phyloP scores from a whole-genome alignment of 2,113 vertebrate genomes.

The Oncorhynchus nerka region DNA sequence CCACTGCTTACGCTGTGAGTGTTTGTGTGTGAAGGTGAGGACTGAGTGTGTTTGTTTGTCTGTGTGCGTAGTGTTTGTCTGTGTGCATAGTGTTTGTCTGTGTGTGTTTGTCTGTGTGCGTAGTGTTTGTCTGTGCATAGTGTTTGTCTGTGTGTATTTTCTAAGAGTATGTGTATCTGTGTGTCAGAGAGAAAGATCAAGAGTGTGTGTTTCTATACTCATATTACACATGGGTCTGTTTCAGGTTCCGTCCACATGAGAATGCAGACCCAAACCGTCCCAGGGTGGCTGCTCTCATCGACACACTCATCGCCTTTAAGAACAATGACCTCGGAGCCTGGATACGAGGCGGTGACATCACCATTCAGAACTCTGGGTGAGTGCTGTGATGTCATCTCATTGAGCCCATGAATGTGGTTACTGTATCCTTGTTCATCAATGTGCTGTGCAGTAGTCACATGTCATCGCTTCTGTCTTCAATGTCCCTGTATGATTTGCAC shows the following conservation, averaged over 20 bases:
- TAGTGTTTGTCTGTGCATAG: not conserved
- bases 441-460: not conserved
- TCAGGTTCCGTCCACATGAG: conserved; percentile 91
- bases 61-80: not conserved
- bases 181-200: not conserved
- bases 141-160: not conserved
- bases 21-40: conserved; percentile 66
- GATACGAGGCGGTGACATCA: conserved; percentile 93
- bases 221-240: not conserved
- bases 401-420: not conserved
- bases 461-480: too few relatives aligned
- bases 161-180: not conserved
- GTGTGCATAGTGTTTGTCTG: not conserved
- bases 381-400: conserved; percentile 17
- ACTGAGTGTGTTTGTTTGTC: not conserved
- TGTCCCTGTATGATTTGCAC: too few relatives aligned
- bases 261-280: conserved; percentile 85
- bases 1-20: conserved; percentile 28
- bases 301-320: conserved; percentile 94
- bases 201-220: not conserved
- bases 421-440: not conserved
- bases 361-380: conserved; percentile 91
- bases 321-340: conserved; percentile 97
- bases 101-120: not conserved
- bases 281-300: conserved; percentile 88